Percentiles rank a stretch among this genome's conserved stretches.
phyloP scores from a whole-genome alignment of 2,113 vertebrate species.

The Chitala chitala region DNA sequence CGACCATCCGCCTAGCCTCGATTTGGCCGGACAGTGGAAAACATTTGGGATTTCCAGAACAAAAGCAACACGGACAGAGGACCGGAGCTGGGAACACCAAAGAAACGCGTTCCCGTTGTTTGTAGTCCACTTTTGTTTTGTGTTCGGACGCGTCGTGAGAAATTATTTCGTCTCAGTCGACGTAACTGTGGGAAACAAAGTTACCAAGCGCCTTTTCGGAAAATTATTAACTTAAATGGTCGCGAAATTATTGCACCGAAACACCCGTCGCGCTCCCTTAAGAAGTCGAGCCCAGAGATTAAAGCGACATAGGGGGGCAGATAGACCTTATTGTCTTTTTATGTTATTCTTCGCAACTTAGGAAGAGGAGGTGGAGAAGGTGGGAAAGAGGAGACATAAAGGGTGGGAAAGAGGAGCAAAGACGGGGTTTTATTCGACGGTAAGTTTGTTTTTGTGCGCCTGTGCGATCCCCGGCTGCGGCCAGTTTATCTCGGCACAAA shows the following conservation, averaged over 20 bases:
- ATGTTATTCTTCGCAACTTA: constrained; percentile 17
- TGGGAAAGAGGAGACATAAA: background rate
- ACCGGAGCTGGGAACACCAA: constrained; percentile 17
- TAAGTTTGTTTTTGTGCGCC: constrained; percentile 62
- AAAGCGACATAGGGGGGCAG: constrained; percentile 21
- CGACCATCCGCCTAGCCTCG: constrained; percentile 64
- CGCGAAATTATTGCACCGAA: constrained; percentile 14
- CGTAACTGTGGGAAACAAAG: constrained; percentile 17
- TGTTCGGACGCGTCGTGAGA: background rate
- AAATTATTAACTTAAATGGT: constrained; percentile 18
- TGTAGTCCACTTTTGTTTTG: constrained; percentile 5
- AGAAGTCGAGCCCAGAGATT: constrained; percentile 10
- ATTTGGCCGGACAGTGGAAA: constrained; percentile 65
- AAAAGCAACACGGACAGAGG: constrained; percentile 57
- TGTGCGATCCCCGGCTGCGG: background rate
- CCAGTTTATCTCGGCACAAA: constrained; percentile 63
- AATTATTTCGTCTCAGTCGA: background rate
- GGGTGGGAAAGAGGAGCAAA: background rate
- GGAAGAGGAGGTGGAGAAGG: background rate
- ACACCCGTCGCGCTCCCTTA: constrained; percentile 8
- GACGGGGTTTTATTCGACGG: constrained; percentile 37
- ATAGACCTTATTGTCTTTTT: constrained; percentile 19
- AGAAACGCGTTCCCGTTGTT: constrained; percentile 12
- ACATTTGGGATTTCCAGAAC: constrained; percentile 66
- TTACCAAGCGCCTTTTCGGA: background rate